Base-by-base conservation (phyloP, 2,888 invertebrate genomes). In the Uloborus plumipes region DNA sequence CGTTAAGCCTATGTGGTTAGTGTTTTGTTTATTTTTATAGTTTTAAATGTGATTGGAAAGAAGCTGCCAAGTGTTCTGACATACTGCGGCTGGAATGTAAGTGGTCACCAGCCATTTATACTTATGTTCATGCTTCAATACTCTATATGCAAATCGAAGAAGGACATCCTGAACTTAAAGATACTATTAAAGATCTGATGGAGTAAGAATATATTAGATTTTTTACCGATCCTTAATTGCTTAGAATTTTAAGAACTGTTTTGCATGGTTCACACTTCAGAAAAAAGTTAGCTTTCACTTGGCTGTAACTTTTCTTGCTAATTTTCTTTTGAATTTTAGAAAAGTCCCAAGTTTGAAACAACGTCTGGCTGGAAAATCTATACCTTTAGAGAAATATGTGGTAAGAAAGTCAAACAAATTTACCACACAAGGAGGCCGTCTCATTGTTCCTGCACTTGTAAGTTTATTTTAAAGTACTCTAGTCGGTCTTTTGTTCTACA, bases 321-420 rank as follows among this genome's bases (percentile, higher is more conserved):
- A 18, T 20, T 55, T 55, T 55, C n/a, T 62, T 31, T 31, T 4
- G 6, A 31, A 26, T 87, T 88, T 58, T 88, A 95, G 94, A 86
- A 92, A 93, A 87, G 95, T 95, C 7, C 94, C 97, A 4, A 91
- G 91, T 72, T 93, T 93, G 89, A 96, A 95, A 87, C 95, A 97
- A 88, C 92, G 95, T 77, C 95, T 98, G 77, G 97, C 97, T 55
- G 98, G 99, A 0, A 98, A 98, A 90, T 98, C 97, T 0, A 90
- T 99, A 85, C 98, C 99, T 2, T 94, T 98, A 93, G 98, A 99
- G 89, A 99, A 99, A 89, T 98, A 98, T 89, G 94, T 94, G 66
- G 92, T 95, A 15, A 94, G 93, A 88, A 95, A 95, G 86, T 92
- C 95, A 62, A 92, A 93, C 85, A 92, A 96, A 70, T 98, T 93